A percentile compares a stretch with the other conserved stretches of the same genome.
Evolutionary conservation across 2,888 invertebrate genomes (phyloP).

Genomic region (Tachina grossa): DNA sequence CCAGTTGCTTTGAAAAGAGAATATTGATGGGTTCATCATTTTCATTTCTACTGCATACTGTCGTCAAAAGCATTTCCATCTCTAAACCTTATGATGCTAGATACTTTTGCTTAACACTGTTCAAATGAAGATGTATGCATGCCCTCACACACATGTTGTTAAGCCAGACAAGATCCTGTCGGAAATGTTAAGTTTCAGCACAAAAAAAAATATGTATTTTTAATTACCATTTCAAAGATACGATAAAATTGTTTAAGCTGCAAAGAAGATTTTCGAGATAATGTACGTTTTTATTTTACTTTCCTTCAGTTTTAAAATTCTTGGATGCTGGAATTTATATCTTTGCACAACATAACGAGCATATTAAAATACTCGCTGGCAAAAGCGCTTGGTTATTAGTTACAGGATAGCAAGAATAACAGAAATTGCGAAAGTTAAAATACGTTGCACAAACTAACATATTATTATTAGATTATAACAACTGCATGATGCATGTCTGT

Average conservation of each 20-base stretch:
- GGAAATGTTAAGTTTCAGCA: constrained; percentile 26
- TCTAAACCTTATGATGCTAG: no score
- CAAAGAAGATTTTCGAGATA: background rate
- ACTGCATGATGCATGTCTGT: background rate
- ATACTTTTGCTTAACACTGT: background rate
- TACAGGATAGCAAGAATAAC: background rate
- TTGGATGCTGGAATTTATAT: constrained; percentile 9
- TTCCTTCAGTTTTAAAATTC: background rate
- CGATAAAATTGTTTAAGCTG: constrained; percentile 8
- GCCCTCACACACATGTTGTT: background rate
- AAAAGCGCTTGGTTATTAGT: background rate
- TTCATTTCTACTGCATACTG: no score
- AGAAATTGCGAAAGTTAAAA: background rate
- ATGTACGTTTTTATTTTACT: background rate
- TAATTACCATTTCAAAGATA: constrained; percentile 28
- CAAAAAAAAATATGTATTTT: constrained; percentile 15
- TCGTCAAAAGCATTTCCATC: no score
- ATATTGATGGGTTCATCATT: background rate
- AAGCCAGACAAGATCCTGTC: background rate
- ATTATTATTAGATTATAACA: constrained; percentile 1
- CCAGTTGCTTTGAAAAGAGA: no score
- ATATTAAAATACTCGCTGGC: background rate
- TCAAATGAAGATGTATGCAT: background rate
- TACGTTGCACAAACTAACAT: background rate
- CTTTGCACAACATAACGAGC: background rate